Evolutionary conservation across 2,888 invertebrate genomes (phyloP).

Genomic region (Mythimna albipuncta): DNA sequence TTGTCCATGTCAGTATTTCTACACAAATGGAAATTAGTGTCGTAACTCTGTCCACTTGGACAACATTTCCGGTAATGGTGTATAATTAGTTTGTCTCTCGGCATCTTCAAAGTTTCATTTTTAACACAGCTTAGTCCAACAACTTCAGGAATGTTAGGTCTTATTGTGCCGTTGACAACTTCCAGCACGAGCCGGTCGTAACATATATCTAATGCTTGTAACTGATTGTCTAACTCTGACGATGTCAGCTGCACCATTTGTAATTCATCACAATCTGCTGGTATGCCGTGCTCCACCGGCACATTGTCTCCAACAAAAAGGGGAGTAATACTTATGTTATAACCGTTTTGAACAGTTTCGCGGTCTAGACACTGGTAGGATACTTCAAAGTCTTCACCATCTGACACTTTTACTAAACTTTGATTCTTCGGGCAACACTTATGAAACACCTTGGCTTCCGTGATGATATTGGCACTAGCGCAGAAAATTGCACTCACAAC

Average conservation of each 20-base stretch:
- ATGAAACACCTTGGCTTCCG: slow-evolving; percentile 73
- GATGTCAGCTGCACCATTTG: slow-evolving; percentile 68
- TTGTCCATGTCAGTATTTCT: slow-evolving; percentile 64
- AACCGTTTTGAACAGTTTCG: slow-evolving; percentile 66
- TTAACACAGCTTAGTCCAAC: slow-evolving; percentile 77
- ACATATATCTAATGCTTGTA: slow-evolving; percentile 68
- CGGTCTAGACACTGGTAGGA: slow-evolving; percentile 78
- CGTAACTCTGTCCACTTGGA: slow-evolving; percentile 79
- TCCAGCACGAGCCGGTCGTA: slow-evolving; percentile 81
- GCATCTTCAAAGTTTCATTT: slow-evolving; percentile 67
- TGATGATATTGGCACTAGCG: slow-evolving; percentile 64
- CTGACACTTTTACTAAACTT: slow-evolving; percentile 77
- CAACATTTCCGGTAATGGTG: slow-evolving; percentile 85
- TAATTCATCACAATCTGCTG: slow-evolving; percentile 73
- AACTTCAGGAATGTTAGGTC: slow-evolving; percentile 78
- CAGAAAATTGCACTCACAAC: slow-evolving; percentile 71
- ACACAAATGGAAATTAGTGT: slow-evolving; percentile 78
- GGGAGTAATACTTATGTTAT: slow-evolving; percentile 73
- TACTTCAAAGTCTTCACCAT: slow-evolving; percentile 63
- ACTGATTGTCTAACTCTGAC: slow-evolving; percentile 63
- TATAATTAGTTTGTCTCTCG: slow-evolving; percentile 68
- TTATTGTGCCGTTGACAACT: slow-evolving; percentile 74
- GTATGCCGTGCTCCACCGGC: slow-evolving; percentile 76
- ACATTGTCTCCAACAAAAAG: slow-evolving; percentile 75
- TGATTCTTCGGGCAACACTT: slow-evolving; percentile 83